Evolutionary conservation across 2,888 invertebrate species (phyloP).

Genomic region (Zaprionus bogoriensis): DNA sequence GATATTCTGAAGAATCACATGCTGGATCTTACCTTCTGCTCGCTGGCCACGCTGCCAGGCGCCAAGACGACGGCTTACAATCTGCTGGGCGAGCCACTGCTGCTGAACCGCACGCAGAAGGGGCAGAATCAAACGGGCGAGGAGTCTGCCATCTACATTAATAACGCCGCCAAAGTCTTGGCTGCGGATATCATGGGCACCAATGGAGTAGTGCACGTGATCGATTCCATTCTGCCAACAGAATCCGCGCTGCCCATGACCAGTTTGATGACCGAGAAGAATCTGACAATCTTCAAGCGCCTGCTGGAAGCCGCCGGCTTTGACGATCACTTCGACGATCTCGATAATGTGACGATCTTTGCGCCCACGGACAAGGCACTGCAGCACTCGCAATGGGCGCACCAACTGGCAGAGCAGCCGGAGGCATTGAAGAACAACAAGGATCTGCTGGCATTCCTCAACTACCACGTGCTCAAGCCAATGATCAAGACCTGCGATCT

Average conservation of each 20-base stretch:
- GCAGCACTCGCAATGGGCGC: constrained; percentile 82
- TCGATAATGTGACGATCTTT: constrained; percentile 86
- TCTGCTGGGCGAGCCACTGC: constrained; percentile 80
- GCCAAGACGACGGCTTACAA: constrained; percentile 82
- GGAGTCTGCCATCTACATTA: constrained; percentile 83
- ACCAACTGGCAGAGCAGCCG: constrained; percentile 79
- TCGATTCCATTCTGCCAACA: constrained; percentile 87
- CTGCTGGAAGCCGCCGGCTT: constrained; percentile 84
- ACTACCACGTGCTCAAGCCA: constrained; percentile 86
- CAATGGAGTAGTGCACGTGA: constrained; percentile 89
- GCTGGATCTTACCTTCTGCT: constrained; percentile 87
- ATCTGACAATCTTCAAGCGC: constrained; percentile 85
- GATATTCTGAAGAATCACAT: constrained; percentile 88
- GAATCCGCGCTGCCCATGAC: constrained; percentile 83
- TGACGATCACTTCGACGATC: constrained; percentile 84
- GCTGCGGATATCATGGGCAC: constrained; percentile 87
- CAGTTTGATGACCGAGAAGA: constrained; percentile 85
- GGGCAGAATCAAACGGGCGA: constrained; percentile 83
- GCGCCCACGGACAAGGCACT: constrained; percentile 87
- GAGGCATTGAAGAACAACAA: constrained; percentile 80
- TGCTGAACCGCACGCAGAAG: constrained; percentile 82
- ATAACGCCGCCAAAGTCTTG: constrained; percentile 85
- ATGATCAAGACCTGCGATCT: constrained; percentile 85
- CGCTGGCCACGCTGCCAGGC: constrained; percentile 85
- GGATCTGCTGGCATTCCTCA: constrained; percentile 85